Evolutionary conservation across 1,140 invertebrate genomes (phyloP).

Genomic region (Drosophila varians): DNA sequence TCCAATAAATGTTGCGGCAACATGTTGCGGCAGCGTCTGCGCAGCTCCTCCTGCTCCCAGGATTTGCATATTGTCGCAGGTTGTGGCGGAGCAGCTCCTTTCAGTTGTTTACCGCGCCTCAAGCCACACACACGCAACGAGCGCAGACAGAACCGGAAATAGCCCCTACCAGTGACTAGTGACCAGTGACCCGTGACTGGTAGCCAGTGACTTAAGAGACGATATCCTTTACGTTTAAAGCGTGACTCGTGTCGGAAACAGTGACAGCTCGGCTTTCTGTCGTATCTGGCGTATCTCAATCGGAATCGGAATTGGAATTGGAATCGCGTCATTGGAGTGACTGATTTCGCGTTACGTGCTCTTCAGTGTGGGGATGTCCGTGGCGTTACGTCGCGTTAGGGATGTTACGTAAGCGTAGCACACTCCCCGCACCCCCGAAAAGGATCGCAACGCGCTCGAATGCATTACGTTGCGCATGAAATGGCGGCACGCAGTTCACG

Average conservation of each 20-base stretch:
- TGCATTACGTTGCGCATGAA: constrained; percentile 75
- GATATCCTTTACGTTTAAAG: too few species aligned
- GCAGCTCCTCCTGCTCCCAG: constrained; percentile 20
- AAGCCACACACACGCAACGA: constrained; percentile 66
- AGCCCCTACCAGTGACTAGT: constrained; percentile 7
- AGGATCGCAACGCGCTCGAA: constrained; percentile 59
- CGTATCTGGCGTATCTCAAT: constrained; percentile 38
- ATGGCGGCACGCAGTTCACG: constrained; percentile 80
- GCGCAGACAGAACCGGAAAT: constrained; percentile 24
- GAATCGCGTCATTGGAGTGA: constrained; percentile 41
- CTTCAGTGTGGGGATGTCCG: constrained; percentile 8
- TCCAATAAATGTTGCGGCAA: constrained; percentile 76
- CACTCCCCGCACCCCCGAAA: background rate
- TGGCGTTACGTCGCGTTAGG: constrained; percentile 25
- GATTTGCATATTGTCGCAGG: constrained; percentile 62
- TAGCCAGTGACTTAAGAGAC: background rate
- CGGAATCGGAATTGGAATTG: constrained; percentile 24
- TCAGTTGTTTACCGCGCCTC: constrained; percentile 72
- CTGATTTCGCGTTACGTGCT: constrained; percentile 24
- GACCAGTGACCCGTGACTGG: constrained; percentile 7
- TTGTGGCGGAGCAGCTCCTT: constrained; percentile 13
- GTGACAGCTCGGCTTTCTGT: constrained; percentile 28
- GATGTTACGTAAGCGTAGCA: constrained; percentile 36
- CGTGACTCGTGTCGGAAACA: constrained; percentile 17
- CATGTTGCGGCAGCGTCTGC: constrained; percentile 69